A percentile compares a stretch with the other conserved stretches of the same genome.
phyloP scores from a whole-genome alignment of 1,140 invertebrate species.

The Liolophura sinensis region DNA sequence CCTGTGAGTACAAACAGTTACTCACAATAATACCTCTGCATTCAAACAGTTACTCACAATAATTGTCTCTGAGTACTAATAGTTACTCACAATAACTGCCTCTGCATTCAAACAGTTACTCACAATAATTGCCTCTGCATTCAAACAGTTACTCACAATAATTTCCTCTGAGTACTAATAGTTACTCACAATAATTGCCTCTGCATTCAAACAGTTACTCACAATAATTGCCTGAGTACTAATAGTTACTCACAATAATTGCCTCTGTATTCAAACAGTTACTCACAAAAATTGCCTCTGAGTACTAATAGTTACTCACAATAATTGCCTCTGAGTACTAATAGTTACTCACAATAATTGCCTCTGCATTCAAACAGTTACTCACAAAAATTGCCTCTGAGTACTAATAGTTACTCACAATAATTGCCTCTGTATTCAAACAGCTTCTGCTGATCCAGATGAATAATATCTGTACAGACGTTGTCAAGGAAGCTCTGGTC shows the following conservation, averaged over 20 bases:
- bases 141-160: not conserved
- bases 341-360: not conserved
- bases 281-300: too few relatives aligned
- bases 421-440: conserved; percentile 99
- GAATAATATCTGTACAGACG: conserved; percentile 98
- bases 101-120: not conserved
- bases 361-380: not conserved
- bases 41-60: too few relatives aligned
- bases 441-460: conserved; percentile 92
- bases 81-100: too few relatives aligned
- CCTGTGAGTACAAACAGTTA: too few relatives aligned
- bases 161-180: too few relatives aligned
- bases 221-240: too few relatives aligned
- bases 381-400: too few relatives aligned
- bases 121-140: not conserved
- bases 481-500: conserved; percentile 99
- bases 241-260: too few relatives aligned
- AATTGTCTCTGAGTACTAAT: too few relatives aligned
- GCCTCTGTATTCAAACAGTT: too few relatives aligned
- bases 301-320: too few relatives aligned
- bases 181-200: conserved; percentile 79
- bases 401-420: conserved; percentile 27
- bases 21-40: too few relatives aligned
- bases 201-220: conserved; percentile 95
- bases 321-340: not conserved